Evolutionary conservation across 2,113 vertebrate species (phyloP).

Genomic region (Malurus cyaneus): DNA sequence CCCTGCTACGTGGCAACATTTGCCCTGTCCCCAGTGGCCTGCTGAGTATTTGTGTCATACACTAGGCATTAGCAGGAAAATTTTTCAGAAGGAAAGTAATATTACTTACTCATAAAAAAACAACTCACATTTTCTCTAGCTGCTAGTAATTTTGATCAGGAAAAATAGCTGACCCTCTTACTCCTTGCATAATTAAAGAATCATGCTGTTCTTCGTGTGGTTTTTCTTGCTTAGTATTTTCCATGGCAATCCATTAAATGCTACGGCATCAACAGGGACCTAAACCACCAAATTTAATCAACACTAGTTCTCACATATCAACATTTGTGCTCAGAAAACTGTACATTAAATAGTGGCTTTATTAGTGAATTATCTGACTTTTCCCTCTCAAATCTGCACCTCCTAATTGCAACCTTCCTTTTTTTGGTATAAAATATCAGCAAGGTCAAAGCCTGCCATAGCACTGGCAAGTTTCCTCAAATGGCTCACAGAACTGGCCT

Average conservation of each 20-base stretch:
- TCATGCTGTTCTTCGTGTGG: background rate
- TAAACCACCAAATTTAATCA: slow-evolving; percentile 50
- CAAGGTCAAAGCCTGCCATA: slow-evolving; percentile 36
- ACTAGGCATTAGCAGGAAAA: background rate
- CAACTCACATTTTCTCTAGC: background rate
- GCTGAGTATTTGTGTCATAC: background rate
- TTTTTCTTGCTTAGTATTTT: slow-evolving; percentile 27
- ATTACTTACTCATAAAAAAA: background rate
- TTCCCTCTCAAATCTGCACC: slow-evolving; percentile 1
- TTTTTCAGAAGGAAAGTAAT: background rate
- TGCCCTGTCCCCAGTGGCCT: background rate
- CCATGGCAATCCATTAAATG: slow-evolving; percentile 48
- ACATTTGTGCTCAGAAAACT: background rate
- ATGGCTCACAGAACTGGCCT: background rate
- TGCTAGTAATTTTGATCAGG: background rate
- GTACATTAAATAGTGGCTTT: slow-evolving; percentile 10
- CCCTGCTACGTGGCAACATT: background rate
- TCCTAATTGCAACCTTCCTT: slow-evolving; percentile 36
- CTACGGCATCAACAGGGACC: slow-evolving; percentile 34
- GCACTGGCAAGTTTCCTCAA: slow-evolving; percentile 4
- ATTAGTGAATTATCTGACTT: slow-evolving; percentile 31
- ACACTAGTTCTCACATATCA: slow-evolving; percentile 31
- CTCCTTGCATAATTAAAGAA: slow-evolving; percentile 35
- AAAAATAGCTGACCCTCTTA: background rate
- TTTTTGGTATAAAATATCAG: slow-evolving; percentile 8